Conservation (phyloP, 2,888 invertebrate species). For the Clunio marinus region DNA sequence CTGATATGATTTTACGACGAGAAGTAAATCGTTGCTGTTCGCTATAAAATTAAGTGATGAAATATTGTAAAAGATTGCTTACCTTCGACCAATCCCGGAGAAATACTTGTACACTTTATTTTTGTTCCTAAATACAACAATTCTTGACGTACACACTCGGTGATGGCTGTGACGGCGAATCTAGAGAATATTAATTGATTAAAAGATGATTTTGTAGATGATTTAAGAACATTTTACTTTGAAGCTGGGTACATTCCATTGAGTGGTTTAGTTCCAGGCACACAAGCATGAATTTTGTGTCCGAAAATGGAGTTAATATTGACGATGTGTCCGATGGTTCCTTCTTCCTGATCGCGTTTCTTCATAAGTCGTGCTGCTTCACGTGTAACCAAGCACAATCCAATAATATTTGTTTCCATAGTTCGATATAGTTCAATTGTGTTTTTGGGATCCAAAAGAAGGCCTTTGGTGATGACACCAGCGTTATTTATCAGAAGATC, state of each 20-base stretch:
- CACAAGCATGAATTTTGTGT: slow-evolving; percentile 34
- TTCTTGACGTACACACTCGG: slow-evolving; percentile 48
- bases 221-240: no score
- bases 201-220: no score
- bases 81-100: slow-evolving; percentile 44
- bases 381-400: slow-evolving; percentile 52
- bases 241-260: slow-evolving; percentile 44
- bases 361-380: slow-evolving; percentile 55
- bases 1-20: no score
- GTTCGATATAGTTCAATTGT: slow-evolving; percentile 48
- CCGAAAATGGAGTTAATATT: slow-evolving; percentile 32
- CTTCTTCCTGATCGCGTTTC: slow-evolving; percentile 45
- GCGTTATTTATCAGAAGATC: slow-evolving; percentile 44
- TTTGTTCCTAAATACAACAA: slow-evolving; percentile 44
- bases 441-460: slow-evolving; percentile 44
- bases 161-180: slow-evolving; percentile 47
- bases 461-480: slow-evolving; percentile 42
- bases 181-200: no score
- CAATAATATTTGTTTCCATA: slow-evolving; percentile 55
- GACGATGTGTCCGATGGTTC: slow-evolving; percentile 32
- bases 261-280: slow-evolving; percentile 44
- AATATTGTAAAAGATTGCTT: no score
- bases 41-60: no score
- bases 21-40: no score
- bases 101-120: slow-evolving; percentile 46